phyloP scores from a whole-genome alignment of 2,888 invertebrate species.

The Temnothorax rugatulus region DNA sequence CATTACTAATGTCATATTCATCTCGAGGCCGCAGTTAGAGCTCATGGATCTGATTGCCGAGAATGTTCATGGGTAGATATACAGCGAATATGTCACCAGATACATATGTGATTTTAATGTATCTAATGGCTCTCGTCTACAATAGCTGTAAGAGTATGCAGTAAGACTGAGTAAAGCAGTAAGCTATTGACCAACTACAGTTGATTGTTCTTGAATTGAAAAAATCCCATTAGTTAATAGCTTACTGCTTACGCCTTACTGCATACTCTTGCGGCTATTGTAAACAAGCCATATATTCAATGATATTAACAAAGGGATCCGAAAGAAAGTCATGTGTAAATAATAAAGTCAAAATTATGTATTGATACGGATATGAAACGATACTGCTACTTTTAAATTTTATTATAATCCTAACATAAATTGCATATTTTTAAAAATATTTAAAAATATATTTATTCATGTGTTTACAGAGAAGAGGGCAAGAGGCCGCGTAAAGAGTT shows the following conservation, averaged over 20 bases:
- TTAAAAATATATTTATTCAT: background rate
- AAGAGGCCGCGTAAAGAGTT: slow-evolving; percentile 90
- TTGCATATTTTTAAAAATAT: background rate
- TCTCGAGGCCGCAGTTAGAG: slow-evolving; percentile 92
- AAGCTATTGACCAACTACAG: too few species aligned
- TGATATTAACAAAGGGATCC: background rate
- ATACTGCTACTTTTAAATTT: background rate
- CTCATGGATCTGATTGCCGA: slow-evolving; percentile 95
- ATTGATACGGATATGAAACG: background rate
- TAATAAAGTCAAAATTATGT: background rate
- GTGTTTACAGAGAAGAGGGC: slow-evolving; percentile 85
- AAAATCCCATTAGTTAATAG: too few species aligned
- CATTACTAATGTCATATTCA: slow-evolving; percentile 95
- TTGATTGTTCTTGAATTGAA: too few species aligned
- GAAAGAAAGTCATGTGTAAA: background rate
- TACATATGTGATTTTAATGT: background rate
- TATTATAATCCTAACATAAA: background rate
- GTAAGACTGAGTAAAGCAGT: too few species aligned
- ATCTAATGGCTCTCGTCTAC: background rate
- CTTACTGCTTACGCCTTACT: too few species aligned
- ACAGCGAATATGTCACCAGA: background rate
- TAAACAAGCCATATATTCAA: too few species aligned
- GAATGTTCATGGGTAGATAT: slow-evolving; percentile 89
- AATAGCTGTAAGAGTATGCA: too few species aligned
- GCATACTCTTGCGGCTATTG: too few species aligned